A percentile compares a stretch with the other conserved stretches of the same genome.
Evolutionary conservation across 2,888 invertebrate genomes (phyloP).

Genomic region (Hydrotaea cyrtoneurina): DNA sequence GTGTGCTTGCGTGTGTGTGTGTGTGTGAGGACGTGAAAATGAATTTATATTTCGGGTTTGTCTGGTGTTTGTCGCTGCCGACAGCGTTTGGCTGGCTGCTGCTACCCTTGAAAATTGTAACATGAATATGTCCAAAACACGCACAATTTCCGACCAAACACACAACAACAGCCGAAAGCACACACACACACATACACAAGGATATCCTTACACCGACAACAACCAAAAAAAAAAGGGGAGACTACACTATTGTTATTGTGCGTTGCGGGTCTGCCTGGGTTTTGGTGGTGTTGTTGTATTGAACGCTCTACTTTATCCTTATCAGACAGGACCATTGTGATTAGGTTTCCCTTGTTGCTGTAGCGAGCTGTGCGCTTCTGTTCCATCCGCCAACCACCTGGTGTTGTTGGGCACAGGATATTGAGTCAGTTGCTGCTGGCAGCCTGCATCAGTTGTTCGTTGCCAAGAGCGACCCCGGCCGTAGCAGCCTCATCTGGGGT

Average conservation of each 20-base stretch:
- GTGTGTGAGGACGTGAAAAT: constrained; percentile 19
- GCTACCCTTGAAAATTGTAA: constrained; percentile 61
- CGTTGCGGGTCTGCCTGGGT: constrained; percentile 2
- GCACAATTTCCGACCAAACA: constrained; percentile 51
- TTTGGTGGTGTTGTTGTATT: constrained; percentile 3
- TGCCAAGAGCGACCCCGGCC: not conserved
- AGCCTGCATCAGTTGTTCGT: constrained; percentile 22
- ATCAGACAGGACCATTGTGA: constrained; percentile 58
- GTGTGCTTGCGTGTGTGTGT: constrained; percentile 18
- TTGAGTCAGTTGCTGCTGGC: constrained; percentile 41
- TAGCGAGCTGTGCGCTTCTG: not conserved
- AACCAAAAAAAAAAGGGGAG: constrained; percentile 12
- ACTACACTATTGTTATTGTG: not conserved
- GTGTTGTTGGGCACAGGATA: constrained; percentile 54
- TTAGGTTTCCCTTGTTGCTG: constrained; percentile 47
- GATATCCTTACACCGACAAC: constrained; percentile 21
- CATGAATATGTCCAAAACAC: constrained; percentile 61
- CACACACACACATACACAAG: constrained; percentile 2
- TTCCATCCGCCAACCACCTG: constrained; percentile 57
- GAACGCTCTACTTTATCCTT: constrained; percentile 15
- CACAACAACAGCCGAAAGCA: constrained; percentile 24
- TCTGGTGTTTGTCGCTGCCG: constrained; percentile 47
- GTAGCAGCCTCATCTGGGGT: constrained; percentile 43
- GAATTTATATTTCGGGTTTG: constrained; percentile 30
- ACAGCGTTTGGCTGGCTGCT: constrained; percentile 40